phyloP scores from a whole-genome alignment of 1,140 invertebrate species.

The Drosophila varians region DNA sequence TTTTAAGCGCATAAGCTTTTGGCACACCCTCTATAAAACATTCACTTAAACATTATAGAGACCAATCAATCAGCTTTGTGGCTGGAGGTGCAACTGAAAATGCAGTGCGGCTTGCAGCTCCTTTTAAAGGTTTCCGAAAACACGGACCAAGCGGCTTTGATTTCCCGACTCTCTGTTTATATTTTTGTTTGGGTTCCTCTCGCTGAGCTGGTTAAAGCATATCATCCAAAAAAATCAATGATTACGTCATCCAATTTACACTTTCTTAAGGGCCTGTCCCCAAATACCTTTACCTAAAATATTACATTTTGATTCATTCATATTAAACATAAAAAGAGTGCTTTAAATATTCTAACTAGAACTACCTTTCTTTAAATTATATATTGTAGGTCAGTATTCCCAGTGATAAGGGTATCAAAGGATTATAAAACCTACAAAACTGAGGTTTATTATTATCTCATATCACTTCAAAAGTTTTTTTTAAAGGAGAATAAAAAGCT shows the following conservation, averaged over 20 bases:
- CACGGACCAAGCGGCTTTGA: conserved; percentile 1
- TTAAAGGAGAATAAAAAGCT: not conserved
- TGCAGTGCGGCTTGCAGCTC: not conserved
- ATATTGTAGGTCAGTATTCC: not conserved
- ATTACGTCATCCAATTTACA: conserved; percentile 25
- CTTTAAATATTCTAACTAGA: not conserved
- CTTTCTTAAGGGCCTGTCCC: not conserved
- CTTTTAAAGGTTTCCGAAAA: conserved; percentile 3
- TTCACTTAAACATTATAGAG: not conserved
- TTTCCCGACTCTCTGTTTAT: not conserved
- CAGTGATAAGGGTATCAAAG: not conserved
- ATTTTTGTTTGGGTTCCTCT: conserved; percentile 6
- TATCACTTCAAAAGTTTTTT: not conserved
- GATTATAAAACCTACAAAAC: not conserved
- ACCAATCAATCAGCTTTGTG: not conserved
- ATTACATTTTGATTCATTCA: not conserved
- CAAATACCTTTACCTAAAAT: not conserved
- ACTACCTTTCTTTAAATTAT: not conserved
- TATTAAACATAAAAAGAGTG: too few relatives aligned
- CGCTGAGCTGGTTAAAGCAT: conserved; percentile 17
- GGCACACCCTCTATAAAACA: not conserved
- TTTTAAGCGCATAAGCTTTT: not conserved
- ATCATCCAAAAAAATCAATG: too few relatives aligned
- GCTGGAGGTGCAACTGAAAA: not conserved
- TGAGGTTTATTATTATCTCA: not conserved